Percentiles rank a stretch among this genome's conserved stretches.
These are phyloP conservation scores for Rhynchonycteris naso DNA, from an alignment of 2,797 vertebrate species.

Conservation along the genomic window DNA sequence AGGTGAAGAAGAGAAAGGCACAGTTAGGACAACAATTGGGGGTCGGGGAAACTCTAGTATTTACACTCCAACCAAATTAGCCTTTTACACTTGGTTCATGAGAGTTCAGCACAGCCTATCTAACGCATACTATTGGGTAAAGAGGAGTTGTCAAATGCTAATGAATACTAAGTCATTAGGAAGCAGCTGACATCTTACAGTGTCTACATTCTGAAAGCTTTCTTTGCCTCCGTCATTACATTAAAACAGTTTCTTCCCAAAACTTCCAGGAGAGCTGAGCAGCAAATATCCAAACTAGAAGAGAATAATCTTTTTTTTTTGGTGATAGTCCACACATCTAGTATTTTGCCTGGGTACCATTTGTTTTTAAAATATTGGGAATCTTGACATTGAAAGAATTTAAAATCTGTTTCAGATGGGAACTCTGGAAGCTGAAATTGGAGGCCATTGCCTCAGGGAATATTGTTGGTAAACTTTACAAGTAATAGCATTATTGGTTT, in stretches of 20 bases:
- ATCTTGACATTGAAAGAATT: constrained; percentile 46
- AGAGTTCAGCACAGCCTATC: background rate
- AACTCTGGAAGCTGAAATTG: constrained; percentile 32
- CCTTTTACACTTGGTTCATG: background rate
- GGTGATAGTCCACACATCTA: background rate
- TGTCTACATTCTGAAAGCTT: background rate
- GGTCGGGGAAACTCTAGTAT: background rate
- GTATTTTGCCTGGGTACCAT: background rate
- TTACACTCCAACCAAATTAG: background rate
- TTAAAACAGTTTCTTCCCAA: constrained; percentile 6
- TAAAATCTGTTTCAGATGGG: constrained; percentile 51
- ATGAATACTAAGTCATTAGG: background rate
- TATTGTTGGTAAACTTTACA: constrained; percentile 53
- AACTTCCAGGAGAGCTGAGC: background rate
- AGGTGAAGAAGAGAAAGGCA: background rate
- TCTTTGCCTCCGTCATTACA: background rate
- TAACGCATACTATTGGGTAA: background rate
- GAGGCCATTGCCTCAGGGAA: background rate
- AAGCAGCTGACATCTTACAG: background rate
- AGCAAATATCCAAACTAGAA: background rate
- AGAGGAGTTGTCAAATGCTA: background rate
- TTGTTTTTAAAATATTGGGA: constrained; percentile 44
- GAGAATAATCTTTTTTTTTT: background rate
- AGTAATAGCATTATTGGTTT: constrained; percentile 36
- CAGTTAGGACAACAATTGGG: background rate